Evolutionary conservation across 2,113 vertebrate genomes (phyloP).

Genomic region (Odocoileus hemionus): DNA sequence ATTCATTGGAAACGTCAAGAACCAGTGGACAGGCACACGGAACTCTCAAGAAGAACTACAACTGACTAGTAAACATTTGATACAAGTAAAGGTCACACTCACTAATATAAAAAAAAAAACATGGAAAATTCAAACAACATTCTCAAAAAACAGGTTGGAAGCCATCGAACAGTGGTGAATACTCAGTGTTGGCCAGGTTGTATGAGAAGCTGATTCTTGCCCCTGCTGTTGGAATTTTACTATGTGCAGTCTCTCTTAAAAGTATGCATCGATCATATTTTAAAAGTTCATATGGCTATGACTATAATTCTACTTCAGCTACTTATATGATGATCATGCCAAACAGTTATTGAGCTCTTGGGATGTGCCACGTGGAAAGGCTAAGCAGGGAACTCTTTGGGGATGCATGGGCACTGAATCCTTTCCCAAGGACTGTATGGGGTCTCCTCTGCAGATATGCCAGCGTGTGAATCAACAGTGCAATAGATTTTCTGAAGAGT

Average conservation of each 20-base stretch:
- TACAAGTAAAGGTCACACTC: not conserved
- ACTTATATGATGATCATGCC: not conserved
- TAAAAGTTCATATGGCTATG: not conserved
- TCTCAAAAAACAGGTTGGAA: not conserved
- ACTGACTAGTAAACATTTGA: no score
- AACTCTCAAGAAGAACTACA: not conserved
- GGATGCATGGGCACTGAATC: not conserved
- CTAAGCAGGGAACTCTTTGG: not conserved
- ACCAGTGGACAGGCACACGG: not conserved
- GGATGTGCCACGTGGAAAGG: not conserved
- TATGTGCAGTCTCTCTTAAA: not conserved
- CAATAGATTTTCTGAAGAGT: not conserved
- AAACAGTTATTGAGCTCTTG: not conserved
- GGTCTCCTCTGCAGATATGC: not conserved
- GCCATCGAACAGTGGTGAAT: not conserved
- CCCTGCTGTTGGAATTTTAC: not conserved
- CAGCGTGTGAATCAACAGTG: not conserved
- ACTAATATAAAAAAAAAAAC: not conserved
- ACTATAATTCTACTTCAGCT: not conserved
- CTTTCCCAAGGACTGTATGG: not conserved
- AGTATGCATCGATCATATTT: not conserved
- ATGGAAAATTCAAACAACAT: not conserved
- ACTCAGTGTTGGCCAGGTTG: not conserved
- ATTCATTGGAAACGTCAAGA: not conserved
- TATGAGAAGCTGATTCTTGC: not conserved